phyloP scores from a whole-genome alignment of 2,888 invertebrate species.

The Synergus gifuensis region DNA sequence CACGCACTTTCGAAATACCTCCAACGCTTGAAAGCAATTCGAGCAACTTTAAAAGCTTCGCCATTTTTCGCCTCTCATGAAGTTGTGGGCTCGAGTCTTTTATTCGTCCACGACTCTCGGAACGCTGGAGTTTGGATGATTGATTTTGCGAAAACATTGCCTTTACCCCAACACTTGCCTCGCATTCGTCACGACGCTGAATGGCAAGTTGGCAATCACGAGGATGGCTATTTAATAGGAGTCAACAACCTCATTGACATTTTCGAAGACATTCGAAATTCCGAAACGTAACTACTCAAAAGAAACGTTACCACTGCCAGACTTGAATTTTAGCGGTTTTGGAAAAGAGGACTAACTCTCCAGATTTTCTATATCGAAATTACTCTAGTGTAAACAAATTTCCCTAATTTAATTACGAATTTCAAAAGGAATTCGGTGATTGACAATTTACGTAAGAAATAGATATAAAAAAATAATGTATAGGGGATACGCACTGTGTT shows the following conservation, averaged over 20 bases:
- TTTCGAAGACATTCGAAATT: constrained; percentile 82
- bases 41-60: constrained; percentile 90
- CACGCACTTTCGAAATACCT: constrained; percentile 89
- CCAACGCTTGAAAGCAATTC: constrained; percentile 90
- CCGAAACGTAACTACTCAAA: constrained; percentile 53
- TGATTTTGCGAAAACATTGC: constrained; percentile 97
- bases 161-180: constrained; percentile 84
- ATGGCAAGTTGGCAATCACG: constrained; percentile 97
- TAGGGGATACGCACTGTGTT: constrained; percentile 22
- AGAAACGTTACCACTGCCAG: constrained; percentile 35
- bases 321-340: not conserved
- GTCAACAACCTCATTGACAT: constrained; percentile 93
- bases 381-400: constrained; percentile 1
- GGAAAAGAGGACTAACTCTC: not conserved
- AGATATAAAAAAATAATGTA: not conserved
- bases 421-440: not conserved
- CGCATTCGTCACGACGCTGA: constrained; percentile 88
- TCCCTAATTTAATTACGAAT: constrained; percentile 69
- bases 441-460: constrained; percentile 4
- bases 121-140: constrained; percentile 97
- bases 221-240: constrained; percentile 96
- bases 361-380: constrained; percentile 3
- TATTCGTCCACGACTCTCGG: constrained; percentile 95
- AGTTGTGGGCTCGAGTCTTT: constrained; percentile 94
- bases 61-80: constrained; percentile 95